These are phyloP conservation scores for Gobius niger DNA, from an alignment of 2,113 vertebrate genomes.

Conservation along the genomic window DNA sequence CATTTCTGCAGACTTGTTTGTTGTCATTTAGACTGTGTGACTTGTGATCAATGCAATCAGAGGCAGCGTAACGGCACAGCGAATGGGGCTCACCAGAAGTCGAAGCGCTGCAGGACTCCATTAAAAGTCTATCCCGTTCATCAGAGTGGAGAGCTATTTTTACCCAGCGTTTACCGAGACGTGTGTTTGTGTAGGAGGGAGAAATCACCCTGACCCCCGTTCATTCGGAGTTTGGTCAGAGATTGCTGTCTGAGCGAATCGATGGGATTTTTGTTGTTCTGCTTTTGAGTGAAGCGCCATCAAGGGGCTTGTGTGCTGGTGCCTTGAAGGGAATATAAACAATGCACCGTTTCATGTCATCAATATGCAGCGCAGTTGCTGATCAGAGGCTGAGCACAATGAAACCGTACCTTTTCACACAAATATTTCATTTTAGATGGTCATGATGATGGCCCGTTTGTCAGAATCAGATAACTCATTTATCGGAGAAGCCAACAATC, in stretches of 20 bases:
- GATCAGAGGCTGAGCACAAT: neutral
- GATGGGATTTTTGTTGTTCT: constrained; percentile 24
- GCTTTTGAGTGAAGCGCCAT: constrained; percentile 4
- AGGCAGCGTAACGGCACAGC: constrained; percentile 6
- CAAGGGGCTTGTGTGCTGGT: neutral
- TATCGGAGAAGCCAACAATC: no score
- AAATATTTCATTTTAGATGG: no score
- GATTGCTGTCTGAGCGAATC: constrained; percentile 20
- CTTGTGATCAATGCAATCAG: constrained; percentile 26
- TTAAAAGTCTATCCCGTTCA: constrained; percentile 1
- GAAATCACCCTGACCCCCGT: neutral
- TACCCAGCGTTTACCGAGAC: constrained; percentile 6
- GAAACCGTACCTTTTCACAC: no score
- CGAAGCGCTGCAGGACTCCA: neutral
- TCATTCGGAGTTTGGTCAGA: constrained; percentile 4
- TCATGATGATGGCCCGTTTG: no score
- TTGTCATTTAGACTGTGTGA: constrained; percentile 14
- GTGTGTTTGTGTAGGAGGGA: neutral
- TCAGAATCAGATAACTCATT: no score
- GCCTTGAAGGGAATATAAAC: neutral
- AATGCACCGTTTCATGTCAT: neutral
- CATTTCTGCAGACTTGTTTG: neutral
- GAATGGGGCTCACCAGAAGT: neutral
- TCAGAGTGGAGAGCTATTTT: constrained; percentile 1
- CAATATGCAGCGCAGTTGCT: neutral